These are phyloP conservation scores for Drosophila paranaensis DNA, from an alignment of 2,888 invertebrate genomes.

Conservation along the genomic window DNA sequence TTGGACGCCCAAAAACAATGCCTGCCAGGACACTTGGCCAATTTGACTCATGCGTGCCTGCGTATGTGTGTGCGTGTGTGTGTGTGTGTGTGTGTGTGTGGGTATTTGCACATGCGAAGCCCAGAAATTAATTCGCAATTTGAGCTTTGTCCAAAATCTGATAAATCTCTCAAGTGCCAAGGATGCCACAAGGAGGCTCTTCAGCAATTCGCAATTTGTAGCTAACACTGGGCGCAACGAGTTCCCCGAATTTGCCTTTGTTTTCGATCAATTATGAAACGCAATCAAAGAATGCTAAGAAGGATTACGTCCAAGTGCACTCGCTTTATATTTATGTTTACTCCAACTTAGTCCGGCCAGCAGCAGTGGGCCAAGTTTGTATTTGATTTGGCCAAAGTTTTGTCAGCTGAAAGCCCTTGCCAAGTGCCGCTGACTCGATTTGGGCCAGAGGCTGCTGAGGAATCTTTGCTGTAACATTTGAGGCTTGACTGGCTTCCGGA, in stretches of 20 bases:
- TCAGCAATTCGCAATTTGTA: constrained; percentile 18
- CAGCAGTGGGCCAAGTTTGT: constrained; percentile 26
- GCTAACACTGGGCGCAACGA: constrained; percentile 1
- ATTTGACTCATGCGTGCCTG: constrained; percentile 26
- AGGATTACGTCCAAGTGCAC: background rate
- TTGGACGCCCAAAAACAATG: constrained; percentile 54
- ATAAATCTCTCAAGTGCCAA: constrained; percentile 45
- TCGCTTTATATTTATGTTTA: constrained; percentile 1
- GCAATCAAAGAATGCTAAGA: background rate
- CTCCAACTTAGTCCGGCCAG: constrained; percentile 8
- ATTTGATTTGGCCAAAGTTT: constrained; percentile 31
- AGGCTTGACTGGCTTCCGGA: constrained; percentile 67
- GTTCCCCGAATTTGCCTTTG: constrained; percentile 10
- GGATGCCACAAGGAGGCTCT: constrained; percentile 18
- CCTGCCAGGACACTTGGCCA: constrained; percentile 40
- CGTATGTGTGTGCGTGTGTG: too few relatives aligned
- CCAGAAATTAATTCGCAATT: constrained; percentile 53
- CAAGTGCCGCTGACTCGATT: constrained; percentile 45
- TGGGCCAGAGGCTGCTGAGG: constrained; percentile 2
- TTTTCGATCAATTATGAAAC: background rate
- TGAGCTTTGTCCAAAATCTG: constrained; percentile 38
- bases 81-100: too few relatives aligned
- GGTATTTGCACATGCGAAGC: constrained; percentile 12
- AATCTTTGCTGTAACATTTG: constrained; percentile 61
- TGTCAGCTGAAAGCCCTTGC: constrained; percentile 3